Conservation (phyloP, 2,113 vertebrate species). For the Hemichromis elongatus region DNA sequence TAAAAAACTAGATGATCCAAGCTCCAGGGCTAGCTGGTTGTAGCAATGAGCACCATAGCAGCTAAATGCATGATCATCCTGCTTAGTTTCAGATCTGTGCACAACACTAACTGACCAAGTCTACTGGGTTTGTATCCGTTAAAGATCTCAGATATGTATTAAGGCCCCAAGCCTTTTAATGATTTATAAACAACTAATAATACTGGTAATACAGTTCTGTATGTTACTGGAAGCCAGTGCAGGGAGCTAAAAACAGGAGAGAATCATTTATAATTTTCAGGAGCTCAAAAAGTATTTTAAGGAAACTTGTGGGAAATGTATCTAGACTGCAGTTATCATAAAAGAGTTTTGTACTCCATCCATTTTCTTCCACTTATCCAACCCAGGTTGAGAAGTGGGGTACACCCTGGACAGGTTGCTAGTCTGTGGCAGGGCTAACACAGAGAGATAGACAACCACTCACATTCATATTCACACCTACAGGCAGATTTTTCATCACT, state of each 20-base stretch:
- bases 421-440: neutral
- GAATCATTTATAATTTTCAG: neutral
- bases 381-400: fast-evolving
- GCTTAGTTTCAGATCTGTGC: neutral
- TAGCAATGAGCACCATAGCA: neutral
- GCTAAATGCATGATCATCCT: neutral
- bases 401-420: neutral
- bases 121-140: neutral
- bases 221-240: neutral
- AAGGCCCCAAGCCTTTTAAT: neutral
- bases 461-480: neutral
- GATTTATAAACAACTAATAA: neutral
- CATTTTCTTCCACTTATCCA: neutral
- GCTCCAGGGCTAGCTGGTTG: neutral
- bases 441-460: neutral
- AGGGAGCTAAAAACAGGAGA: neutral
- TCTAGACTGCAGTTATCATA: neutral
- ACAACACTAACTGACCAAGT: neutral
- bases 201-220: neutral
- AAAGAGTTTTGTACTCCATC: neutral
- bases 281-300: neutral
- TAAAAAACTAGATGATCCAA: neutral
- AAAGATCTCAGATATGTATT: neutral
- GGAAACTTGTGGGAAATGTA: neutral
- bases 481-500: fast-evolving